Base-by-base conservation (phyloP, 2,113 vertebrate genomes). In the Lepisosteus osseus region DNA sequence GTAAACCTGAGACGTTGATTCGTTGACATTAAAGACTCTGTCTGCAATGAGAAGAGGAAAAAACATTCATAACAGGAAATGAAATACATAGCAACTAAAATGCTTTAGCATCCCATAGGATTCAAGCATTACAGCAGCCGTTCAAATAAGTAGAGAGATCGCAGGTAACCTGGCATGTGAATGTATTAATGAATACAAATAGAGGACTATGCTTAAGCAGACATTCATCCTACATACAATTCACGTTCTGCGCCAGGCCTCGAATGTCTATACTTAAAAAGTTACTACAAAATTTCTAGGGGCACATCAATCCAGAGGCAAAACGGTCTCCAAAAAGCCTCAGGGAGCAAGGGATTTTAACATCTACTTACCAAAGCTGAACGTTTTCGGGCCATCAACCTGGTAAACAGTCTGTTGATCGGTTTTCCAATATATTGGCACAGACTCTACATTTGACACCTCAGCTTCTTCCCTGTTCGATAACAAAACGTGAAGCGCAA, bases 1-100 rank as follows among this genome's bases (percentile, higher is more conserved):
- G 74, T 98, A 99, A 1, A 99, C 86, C 54, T 95, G 88, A 71
- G 80, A 80, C 13, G 96, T 97, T 41, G 86, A 91, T 87, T 97
- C 94, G 0, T 80, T 80, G 1, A 92, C 86, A 3, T 91, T 84
- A 85, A 99, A 98, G 15, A 99, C 95, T 61, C 91, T 85, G 85
- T 99, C 97, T 94, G 78, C 64, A 78, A 79, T 91, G 66, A 11
- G 62, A 69, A 17, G 65, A 5, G 8, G 41, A 65, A 65, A 41
- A 8, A 47, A 0, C 65, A n/a, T 7, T 8, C 2, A 29, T 2
- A 17, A 47, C 12, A 15, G 29, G 29, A 29, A 29, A 54, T 13
- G 2, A 47, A 29, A 51, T 54, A 9, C 54, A 29, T 51, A 54
- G 7, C 4, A 40, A 43, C 64, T 40, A 43, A 43, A 29, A 29